Evolutionary conservation across 2,888 invertebrate genomes (phyloP).

Genomic region (Celastrina argiolus): DNA sequence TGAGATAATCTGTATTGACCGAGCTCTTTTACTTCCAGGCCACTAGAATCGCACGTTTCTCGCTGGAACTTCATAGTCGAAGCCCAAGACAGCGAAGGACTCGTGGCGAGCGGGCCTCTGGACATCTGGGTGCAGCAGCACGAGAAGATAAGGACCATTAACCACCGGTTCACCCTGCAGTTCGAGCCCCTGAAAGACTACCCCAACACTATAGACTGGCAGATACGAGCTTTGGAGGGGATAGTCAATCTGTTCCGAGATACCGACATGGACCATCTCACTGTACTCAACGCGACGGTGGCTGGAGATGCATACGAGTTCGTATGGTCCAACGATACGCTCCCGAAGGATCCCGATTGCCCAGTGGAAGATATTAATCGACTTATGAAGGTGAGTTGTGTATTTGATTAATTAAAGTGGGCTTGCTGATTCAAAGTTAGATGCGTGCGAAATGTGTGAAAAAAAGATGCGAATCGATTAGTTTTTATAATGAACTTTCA

Average conservation of each 20-base stretch:
- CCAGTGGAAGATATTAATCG: slow-evolving; percentile 85
- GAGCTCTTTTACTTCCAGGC: slow-evolving; percentile 74
- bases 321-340: slow-evolving; percentile 91
- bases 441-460: no score
- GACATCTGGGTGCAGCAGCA: slow-evolving; percentile 90
- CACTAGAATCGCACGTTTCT: slow-evolving; percentile 88
- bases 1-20: no score
- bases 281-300: slow-evolving; percentile 82
- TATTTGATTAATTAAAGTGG: no score
- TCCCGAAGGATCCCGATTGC: slow-evolving; percentile 85
- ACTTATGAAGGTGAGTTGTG: slow-evolving; percentile 78
- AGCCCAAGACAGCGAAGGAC: slow-evolving; percentile 88
- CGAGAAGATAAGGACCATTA: slow-evolving; percentile 85
- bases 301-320: slow-evolving; percentile 80
- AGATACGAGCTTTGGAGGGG: slow-evolving; percentile 81
- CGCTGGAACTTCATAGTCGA: slow-evolving; percentile 88
- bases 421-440: no score
- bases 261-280: slow-evolving; percentile 81
- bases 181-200: slow-evolving; percentile 73
- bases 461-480: no score
- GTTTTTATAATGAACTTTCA: no score
- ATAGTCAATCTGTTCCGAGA: slow-evolving; percentile 77
- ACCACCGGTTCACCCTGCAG: slow-evolving; percentile 87
- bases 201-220: slow-evolving; percentile 86
- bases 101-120: slow-evolving; percentile 83